These are phyloP conservation scores for Drosophila lacertosa DNA, from an alignment of 1,140 invertebrate genomes.

Conservation along the genomic window DNA sequence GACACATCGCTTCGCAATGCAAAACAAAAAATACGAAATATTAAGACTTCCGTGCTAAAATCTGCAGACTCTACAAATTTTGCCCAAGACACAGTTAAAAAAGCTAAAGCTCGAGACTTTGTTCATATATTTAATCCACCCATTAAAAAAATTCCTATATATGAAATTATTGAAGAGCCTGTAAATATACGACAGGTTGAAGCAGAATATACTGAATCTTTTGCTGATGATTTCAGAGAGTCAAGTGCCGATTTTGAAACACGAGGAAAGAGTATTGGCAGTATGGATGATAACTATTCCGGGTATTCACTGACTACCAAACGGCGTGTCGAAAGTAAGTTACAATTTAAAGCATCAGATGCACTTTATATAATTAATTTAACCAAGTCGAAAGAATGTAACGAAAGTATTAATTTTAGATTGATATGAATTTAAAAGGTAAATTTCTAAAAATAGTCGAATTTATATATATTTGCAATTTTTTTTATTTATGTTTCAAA, in stretches of 20 bases:
- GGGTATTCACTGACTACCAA: conserved; percentile 67
- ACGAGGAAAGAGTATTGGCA: conserved; percentile 72
- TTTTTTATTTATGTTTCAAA: too few relatives aligned
- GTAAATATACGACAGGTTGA: conserved; percentile 66
- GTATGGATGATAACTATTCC: conserved; percentile 83
- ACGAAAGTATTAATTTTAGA: too few relatives aligned
- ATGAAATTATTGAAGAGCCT: conserved; percentile 80
- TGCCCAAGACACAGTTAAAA: conserved; percentile 81
- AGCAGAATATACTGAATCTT: conserved; percentile 77
- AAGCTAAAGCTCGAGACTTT: conserved; percentile 82
- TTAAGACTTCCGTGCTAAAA: conserved; percentile 80
- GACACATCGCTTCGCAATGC: conserved; percentile 80
- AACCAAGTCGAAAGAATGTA: too few relatives aligned
- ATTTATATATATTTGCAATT: too few relatives aligned
- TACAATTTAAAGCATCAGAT: too few relatives aligned
- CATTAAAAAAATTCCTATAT: conserved; percentile 73
- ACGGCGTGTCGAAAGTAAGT: conserved; percentile 81
- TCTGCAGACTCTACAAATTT: conserved; percentile 81
- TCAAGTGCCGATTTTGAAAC: conserved; percentile 70
- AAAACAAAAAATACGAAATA: conserved; percentile 80
- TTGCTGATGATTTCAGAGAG: conserved; percentile 81
- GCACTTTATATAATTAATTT: too few relatives aligned
- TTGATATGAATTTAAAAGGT: too few relatives aligned
- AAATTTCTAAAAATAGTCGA: too few relatives aligned
- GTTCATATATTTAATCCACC: conserved; percentile 81